Evolutionary conservation across 1,140 invertebrate genomes (phyloP), one percentile per base, ranked within the genome.

Genomic region (Condylostylus longicornis): DNA sequence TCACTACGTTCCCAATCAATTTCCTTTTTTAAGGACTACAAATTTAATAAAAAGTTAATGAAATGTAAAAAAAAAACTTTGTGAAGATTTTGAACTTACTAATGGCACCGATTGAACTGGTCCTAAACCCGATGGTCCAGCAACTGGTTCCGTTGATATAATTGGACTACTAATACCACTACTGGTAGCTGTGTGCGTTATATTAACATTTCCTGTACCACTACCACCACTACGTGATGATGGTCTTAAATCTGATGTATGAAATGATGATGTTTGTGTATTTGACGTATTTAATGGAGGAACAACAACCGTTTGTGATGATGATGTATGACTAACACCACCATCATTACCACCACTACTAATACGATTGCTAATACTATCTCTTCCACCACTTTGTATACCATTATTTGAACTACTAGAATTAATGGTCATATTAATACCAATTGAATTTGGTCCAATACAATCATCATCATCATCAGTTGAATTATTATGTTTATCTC

Each of bases 21-120:
- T 71, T 87, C 83, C 67, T 87, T 87, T 59, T 86, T 87, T 49
- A 87, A 63, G 28, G 81, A 84, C 83, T 87, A 70, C 29, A 71
- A 68, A 23, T 20, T 20, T 10, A 35, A 10, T 34, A 13, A 34
- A 18, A 22, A 19, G 6, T 7, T 8, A 22, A 35, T 10, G 9
- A 25, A 20, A 22, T 34, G 17, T 12, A 6, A 17, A n/a, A 19
- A 42, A 34, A 40, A 18, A 38, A 8, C 18, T 19, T 5, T 12
- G 34, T 13, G 18, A n/a, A n/a, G n/a, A n/a, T 25, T 10, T 17
- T 20, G 18, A 23, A 66, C 72, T 76, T 62, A 87, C 82, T 66
- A 87, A 70, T 58, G 82, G 82, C 58, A 80, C 80, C 71, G 83
- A 78, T 64, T 87, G 82, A 49, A 84, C 79, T 28, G 82, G 82